Base-by-base conservation (phyloP, 1,140 invertebrate species). In the Vanessa tameamea region DNA sequence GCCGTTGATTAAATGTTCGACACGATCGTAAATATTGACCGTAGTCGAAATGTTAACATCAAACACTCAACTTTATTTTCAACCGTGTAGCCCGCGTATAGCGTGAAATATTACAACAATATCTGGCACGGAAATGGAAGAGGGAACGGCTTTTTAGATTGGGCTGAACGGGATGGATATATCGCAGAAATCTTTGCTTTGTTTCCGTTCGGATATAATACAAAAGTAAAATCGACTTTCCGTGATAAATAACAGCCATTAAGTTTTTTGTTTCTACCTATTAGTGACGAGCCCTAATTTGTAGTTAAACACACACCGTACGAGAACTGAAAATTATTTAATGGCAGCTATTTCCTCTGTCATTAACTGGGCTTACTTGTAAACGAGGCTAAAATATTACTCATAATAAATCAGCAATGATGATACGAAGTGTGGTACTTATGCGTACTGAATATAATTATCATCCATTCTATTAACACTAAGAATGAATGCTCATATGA, bases 1-100 rank as follows among this genome's bases (percentile, higher is more conserved):
- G 79, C 78, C 77, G 78, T 80, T 83, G 84, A 87, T 86, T 84
- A 87, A 87, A 81, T 87, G 82, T 84, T 86, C 78, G 73, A 79
- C 76, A 75, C 68, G 75, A 73, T 82, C 84, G 78, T 87, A 88
- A 88, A 90, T 86, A 87, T 78, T 68, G 68, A 73, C 76, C 74
- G 72, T 57, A 77, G 70, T 80, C 72, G 75, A 80, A 79, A 77
- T 75, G 73, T 80, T 82, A 76, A 83, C 82, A 77, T 82, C 78
- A 79, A 84, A 81, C 66, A 77, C 65, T 77, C 77, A 61, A 72
- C 77, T 81, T 80, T 84, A 85, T 82, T 81, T 80, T 80, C 50
- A 50, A 77, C 65, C 70, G 47, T 64, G 67, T 61, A 72, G 37
- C 50, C 50, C 26, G 51, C 53, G 50, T 55, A 73, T 69, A 64